A percentile compares a stretch with the other conserved stretches of the same genome.
These are phyloP conservation scores for Rhagologus leucostigma DNA, from an alignment of 2,113 vertebrate genomes.

Conservation along the genomic window DNA sequence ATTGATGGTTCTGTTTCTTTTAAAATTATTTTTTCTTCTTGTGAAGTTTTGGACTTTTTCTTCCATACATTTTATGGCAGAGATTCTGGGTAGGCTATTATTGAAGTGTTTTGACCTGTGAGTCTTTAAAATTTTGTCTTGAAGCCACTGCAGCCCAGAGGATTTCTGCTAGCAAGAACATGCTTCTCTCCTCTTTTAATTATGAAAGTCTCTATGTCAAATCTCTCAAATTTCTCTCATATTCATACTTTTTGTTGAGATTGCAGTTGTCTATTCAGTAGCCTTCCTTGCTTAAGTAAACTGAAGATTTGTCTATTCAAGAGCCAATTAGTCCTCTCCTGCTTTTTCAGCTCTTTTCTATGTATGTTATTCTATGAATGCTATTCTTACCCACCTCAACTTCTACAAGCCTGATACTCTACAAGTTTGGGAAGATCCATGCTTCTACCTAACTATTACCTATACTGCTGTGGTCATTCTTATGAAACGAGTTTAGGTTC, in stretches of 20 bases:
- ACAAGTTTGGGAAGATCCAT: neutral
- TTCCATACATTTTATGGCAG: neutral
- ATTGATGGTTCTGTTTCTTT: neutral
- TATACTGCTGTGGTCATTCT: neutral
- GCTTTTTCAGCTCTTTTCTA: neutral
- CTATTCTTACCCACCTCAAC: neutral
- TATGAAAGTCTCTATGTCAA: neutral
- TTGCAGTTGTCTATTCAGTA: neutral
- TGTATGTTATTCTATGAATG: neutral
- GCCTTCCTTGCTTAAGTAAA: neutral
- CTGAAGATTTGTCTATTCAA: neutral
- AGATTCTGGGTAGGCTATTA: neutral
- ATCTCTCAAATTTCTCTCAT: fast-evolving
- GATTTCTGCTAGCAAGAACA: neutral
- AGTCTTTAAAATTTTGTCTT: neutral
- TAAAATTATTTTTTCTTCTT: neutral
- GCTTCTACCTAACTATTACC: neutral
- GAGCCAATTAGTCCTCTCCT: neutral
- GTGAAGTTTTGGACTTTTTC: neutral
- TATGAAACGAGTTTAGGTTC: neutral
- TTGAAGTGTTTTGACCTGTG: neutral
- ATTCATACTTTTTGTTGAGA: neutral
- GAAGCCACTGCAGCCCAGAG: neutral
- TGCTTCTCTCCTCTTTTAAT: neutral
- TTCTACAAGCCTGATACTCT: neutral